Percentiles rank a stretch among this genome's conserved stretches.
Conservation (phyloP, 1,140 invertebrate genomes). For the Cyclargus thomasi region DNA sequence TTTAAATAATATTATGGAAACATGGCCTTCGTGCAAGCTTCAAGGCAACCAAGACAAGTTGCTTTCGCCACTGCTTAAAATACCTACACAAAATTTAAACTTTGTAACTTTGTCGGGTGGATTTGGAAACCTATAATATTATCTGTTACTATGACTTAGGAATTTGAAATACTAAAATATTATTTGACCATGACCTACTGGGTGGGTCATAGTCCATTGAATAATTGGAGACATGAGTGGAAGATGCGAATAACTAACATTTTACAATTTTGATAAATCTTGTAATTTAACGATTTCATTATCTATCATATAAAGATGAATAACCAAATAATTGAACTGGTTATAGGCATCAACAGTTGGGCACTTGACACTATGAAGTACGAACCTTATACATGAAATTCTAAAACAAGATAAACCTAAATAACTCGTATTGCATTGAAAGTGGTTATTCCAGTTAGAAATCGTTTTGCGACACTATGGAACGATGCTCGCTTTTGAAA, state of each 20-base stretch:
- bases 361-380: not conserved
- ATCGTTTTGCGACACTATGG: slow-evolving; percentile 12
- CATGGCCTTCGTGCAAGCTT: not conserved
- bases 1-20: slow-evolving; percentile 2
- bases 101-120: not conserved
- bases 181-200: no score
- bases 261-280: no score
- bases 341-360: not conserved
- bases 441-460: slow-evolving; percentile 10
- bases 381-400: not conserved
- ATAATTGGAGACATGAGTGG: no score
- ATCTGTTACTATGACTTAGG: no score
- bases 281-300: no score
- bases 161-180: not conserved
- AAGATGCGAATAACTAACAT: no score
- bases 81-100: not conserved
- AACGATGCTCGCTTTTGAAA: slow-evolving; percentile 6
- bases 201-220: no score
- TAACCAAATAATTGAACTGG: not conserved
- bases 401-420: not conserved
- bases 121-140: not conserved
- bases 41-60: not conserved
- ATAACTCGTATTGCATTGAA: not conserved
- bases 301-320: not conserved
- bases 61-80: not conserved